These are phyloP conservation scores for Helobdella robusta DNA, from an alignment of 2,888 invertebrate genomes.

Conservation along the genomic window DNA sequence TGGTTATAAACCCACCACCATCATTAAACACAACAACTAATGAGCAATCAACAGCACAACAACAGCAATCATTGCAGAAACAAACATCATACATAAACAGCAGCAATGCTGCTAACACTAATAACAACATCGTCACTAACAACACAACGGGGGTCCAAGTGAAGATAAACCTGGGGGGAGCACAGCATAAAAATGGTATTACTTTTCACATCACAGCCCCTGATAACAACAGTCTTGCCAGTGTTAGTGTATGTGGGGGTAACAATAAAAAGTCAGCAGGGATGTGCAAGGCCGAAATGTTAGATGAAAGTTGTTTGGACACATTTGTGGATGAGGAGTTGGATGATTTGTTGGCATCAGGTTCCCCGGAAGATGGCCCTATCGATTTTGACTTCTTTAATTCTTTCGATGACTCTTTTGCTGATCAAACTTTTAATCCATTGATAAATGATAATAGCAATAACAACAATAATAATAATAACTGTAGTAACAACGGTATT, in stretches of 20 bases:
- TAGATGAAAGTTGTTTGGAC: not conserved
- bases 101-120: not conserved
- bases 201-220: slow-evolving; percentile 19
- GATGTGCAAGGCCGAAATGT: not conserved
- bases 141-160: slow-evolving; percentile 11
- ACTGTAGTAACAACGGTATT: too few relatives aligned
- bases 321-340: not conserved
- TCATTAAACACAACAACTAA: not conserved
- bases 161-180: slow-evolving; percentile 16
- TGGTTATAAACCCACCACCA: slow-evolving; percentile 12
- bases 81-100: not conserved
- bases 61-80: slow-evolving; percentile 3
- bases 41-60: not conserved
- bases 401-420: slow-evolving; percentile 7
- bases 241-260: not conserved
- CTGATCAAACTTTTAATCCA: not conserved
- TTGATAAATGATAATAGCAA: too few relatives aligned
- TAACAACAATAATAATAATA: too few relatives aligned
- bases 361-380: slow-evolving; percentile 2
- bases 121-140: not conserved
- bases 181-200: slow-evolving; percentile 14
- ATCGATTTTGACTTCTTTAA: slow-evolving; percentile 25
- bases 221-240: not conserved
- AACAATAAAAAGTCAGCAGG: not conserved
- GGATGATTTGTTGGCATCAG: slow-evolving; percentile 4